Evolutionary conservation across 2,113 vertebrate genomes (phyloP).

Genomic region (Xenopus laevis): DNA sequence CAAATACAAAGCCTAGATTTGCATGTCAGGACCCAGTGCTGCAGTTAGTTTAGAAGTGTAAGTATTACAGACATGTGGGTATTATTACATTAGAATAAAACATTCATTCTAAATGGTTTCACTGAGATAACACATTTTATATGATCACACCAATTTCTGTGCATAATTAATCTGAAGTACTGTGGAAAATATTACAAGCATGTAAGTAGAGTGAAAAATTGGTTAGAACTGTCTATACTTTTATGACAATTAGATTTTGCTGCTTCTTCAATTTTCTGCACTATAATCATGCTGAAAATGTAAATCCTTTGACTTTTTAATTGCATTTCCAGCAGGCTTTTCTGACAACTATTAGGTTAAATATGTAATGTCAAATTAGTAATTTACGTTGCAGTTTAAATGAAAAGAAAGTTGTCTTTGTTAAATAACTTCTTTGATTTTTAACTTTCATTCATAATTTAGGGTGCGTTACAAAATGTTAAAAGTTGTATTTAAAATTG

Average conservation of each 20-base stretch:
- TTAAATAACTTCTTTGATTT: constrained; percentile 6
- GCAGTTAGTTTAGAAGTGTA: too few relatives aligned
- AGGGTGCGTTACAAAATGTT: neutral
- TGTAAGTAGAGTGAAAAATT: neutral
- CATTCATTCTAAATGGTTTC: too few relatives aligned
- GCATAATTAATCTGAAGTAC: neutral
- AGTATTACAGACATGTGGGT: too few relatives aligned
- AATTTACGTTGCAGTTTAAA: neutral
- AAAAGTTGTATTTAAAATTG: too few relatives aligned
- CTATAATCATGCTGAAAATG: constrained; percentile 12
- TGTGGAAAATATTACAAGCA: neutral
- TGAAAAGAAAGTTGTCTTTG: neutral
- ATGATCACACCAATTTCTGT: neutral
- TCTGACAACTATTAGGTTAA: constrained; percentile 18
- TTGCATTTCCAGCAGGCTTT: constrained; percentile 9
- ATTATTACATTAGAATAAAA: too few relatives aligned
- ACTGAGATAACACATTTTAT: too few relatives aligned
- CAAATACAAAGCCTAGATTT: too few relatives aligned
- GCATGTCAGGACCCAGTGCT: too few relatives aligned
- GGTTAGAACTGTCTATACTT: neutral
- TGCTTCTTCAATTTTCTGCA: constrained; percentile 12
- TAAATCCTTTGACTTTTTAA: constrained; percentile 21
- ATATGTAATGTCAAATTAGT: constrained; percentile 21
- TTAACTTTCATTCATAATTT: constrained; percentile 7
- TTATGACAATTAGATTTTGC: constrained; percentile 9